Base-by-base conservation (phyloP, 2,797 vertebrate genomes). In the Tokudaia muenninki region DNA sequence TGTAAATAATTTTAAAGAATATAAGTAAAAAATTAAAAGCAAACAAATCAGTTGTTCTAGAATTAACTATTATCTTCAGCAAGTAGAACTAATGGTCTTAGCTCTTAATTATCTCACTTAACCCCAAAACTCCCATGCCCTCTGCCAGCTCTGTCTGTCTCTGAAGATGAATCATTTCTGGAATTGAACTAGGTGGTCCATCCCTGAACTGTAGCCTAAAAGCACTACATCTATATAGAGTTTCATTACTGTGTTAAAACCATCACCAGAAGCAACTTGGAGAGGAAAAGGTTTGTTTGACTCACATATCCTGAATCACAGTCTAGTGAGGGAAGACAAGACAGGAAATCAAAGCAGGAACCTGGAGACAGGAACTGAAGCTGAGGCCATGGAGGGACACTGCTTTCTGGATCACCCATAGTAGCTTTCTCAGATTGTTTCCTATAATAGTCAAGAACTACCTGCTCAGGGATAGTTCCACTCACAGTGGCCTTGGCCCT, bases 191-290 rank as follows among this genome's bases (percentile, higher is more conserved):
- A 44, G 26, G 34, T 59, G 19, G 11, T 16, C 21, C 22, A 72
- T 74, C 13, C 19, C 81, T 84, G 5, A 90, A 92, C 86, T 93
- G 26, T 61, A 88, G 17, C 47, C 83, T 90, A 83, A 92, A 86
- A 89, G 72, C 81, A 92, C 61, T 86, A 87, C 29, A 79, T 78
- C 16, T 89, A 21, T 47, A 44, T 26, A 70, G 37, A 24, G 81
- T 83, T 61, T 41, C 37, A 19, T 44, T 83, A n/a, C 57, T 61
- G 57, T 83, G 57, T 44, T 83, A 61, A 61, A 83, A 44, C 37
- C 14, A 83, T 44, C 24, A 29, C 24, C 37, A 61, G 63, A 82
- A 83, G 57, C 24, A 44, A 26, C 55, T 61, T 61, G 80, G 19
- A 81, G 13, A 77, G 6, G 26, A 78, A 78, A 78, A 12, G 21